Conservation (phyloP, 2,888 invertebrate species). For the Drosophila kambysellisi region DNA sequence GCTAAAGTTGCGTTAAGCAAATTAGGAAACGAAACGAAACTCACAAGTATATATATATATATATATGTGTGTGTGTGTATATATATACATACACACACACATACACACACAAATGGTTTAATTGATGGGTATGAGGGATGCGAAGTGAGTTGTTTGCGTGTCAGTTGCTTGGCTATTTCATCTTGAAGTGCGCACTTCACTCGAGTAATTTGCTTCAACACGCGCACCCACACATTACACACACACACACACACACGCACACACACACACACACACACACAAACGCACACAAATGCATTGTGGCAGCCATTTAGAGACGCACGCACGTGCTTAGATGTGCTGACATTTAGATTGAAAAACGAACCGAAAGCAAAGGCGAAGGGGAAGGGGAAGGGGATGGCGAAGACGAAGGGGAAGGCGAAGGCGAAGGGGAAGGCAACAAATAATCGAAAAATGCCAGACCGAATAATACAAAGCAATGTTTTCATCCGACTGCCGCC, state of each 20-base stretch:
- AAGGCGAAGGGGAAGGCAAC: slow-evolving; percentile 53
- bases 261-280: slow-evolving; percentile 1
- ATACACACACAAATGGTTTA: slow-evolving; percentile 14
- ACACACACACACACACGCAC: slow-evolving; percentile 5
- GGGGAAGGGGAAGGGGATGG: no score
- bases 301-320: slow-evolving; percentile 49
- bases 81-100: neutral
- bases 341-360: slow-evolving; percentile 77
- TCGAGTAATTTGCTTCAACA: slow-evolving; percentile 71
- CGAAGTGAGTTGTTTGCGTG: slow-evolving; percentile 48
- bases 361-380: slow-evolving; percentile 60
- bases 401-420: slow-evolving; percentile 62
- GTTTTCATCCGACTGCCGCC: slow-evolving; percentile 57
- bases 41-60: slow-evolving; percentile 4
- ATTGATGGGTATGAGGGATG: slow-evolving; percentile 29
- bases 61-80: no score
- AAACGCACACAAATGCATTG: slow-evolving; percentile 2
- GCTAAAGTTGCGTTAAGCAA: slow-evolving; percentile 59
- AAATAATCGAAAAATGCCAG: slow-evolving; percentile 68
- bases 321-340: slow-evolving; percentile 63
- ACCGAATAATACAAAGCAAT: slow-evolving; percentile 74
- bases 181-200: slow-evolving; percentile 73
- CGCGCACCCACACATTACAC: slow-evolving; percentile 47
- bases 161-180: slow-evolving; percentile 67
- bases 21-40: slow-evolving; percentile 61